Evolutionary conservation across 2,113 vertebrate genomes (phyloP).

Genomic region (Irena cyanogastra): DNA sequence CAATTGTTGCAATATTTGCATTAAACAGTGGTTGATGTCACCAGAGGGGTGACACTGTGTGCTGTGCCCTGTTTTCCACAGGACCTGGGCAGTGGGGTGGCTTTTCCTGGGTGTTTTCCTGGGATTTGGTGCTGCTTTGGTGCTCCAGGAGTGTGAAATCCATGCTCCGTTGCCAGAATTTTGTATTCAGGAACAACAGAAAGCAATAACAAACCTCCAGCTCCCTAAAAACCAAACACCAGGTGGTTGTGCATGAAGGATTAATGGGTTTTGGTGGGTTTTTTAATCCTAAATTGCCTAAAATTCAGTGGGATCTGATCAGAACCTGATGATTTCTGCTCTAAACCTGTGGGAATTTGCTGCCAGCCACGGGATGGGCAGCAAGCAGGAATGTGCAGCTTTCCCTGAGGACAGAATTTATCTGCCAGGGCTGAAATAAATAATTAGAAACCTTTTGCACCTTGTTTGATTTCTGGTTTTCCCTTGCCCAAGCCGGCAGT

Average conservation of each 20-base stretch:
- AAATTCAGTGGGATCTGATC: neutral
- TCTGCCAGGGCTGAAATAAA: neutral
- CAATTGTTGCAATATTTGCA: neutral
- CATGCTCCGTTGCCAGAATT: fast-evolving
- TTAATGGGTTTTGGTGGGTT: neutral
- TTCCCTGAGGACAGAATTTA: neutral
- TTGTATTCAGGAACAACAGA: neutral
- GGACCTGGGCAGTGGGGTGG: neutral
- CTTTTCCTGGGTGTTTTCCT: neutral
- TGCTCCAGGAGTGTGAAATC: neutral
- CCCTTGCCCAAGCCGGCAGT: neutral
- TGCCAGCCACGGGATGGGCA: neutral
- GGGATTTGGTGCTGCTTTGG: fast-evolving
- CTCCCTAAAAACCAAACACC: neutral
- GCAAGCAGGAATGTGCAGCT: fast-evolving
- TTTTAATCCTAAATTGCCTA: neutral
- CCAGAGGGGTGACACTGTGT: neutral
- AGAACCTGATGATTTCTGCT: neutral
- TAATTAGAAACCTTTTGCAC: neutral
- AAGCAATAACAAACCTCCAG: neutral
- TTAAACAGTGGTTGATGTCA: fast-evolving
- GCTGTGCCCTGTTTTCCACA: neutral
- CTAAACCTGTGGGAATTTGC: neutral
- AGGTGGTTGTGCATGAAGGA: too few species aligned
- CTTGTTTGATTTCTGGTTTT: neutral